phyloP scores from a whole-genome alignment of 2,797 vertebrate species.

The Sphenopsis melanotis region DNA sequence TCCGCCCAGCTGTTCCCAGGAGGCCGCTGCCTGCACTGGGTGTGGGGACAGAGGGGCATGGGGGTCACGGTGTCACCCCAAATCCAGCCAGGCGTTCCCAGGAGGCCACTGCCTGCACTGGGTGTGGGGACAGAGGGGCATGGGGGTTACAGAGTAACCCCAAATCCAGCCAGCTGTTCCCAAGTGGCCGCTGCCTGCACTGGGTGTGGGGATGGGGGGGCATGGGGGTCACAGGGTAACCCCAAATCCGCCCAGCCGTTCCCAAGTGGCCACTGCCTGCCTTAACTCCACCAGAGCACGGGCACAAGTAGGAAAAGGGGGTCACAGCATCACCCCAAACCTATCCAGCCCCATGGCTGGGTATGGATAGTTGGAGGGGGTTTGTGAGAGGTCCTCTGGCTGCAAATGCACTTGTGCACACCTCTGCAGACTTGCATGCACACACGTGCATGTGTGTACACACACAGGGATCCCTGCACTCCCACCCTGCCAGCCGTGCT shows the following conservation, averaged over 20 bases:
- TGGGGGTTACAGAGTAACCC: too few relatives aligned
- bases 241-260: background rate
- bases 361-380: background rate
- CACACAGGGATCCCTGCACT: background rate
- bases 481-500: background rate
- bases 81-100: too few relatives aligned
- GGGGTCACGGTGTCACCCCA: fast-evolving
- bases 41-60: background rate
- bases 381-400: background rate
- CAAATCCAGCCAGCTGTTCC: too few relatives aligned
- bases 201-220: too few relatives aligned
- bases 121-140: too few relatives aligned
- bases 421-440: too few relatives aligned
- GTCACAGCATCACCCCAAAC: background rate
- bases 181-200: too few relatives aligned
- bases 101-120: too few relatives aligned
- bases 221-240: too few relatives aligned
- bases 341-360: fast-evolving
- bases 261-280: background rate
- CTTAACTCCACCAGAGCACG: background rate
- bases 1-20: background rate
- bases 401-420: fast-evolving
- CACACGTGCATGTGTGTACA: background rate
- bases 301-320: background rate
- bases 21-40: background rate